Percentiles rank a stretch among this genome's conserved stretches.
Evolutionary conservation across 2,113 vertebrate species (phyloP).

Genomic region (Macaca fascicularis): T2T-MFA8v1.1 NC_088386.1:44313501-44314000

Average conservation of each 20-base stretch:
- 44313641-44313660: background rate
- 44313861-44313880: too few species aligned
- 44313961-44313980: too few species aligned
- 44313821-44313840: background rate
- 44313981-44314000: too few species aligned
- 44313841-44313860: background rate
- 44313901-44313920: too few species aligned
- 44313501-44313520: background rate
- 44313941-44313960: too few species aligned
- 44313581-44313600: background rate
- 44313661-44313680: background rate
- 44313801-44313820: background rate
- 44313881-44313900: too few species aligned
- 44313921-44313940: too few species aligned
- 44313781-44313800: background rate
- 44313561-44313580: background rate
- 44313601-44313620: conserved; percentile 31
- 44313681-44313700: background rate
- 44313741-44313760: conserved; percentile 8
- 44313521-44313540: background rate
- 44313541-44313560: background rate
- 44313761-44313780: background rate
- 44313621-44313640: background rate
- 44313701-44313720: background rate
- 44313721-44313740: conserved; percentile 18